These are phyloP conservation scores for Poeciliopsis infans DNA, from an alignment of 2,797 vertebrate species.

Conservation along the genomic window DNA sequence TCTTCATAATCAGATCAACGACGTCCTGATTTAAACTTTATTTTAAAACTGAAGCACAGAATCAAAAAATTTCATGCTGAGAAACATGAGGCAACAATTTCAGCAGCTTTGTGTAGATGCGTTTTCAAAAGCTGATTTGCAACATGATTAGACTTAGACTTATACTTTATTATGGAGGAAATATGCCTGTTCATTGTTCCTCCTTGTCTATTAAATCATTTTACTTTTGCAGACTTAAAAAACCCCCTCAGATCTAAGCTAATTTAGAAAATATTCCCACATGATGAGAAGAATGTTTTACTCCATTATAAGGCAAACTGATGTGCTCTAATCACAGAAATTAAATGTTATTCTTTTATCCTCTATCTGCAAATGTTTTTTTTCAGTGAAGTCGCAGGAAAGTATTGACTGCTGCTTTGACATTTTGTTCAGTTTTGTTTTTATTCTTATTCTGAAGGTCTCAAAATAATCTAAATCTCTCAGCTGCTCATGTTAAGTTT, in stretches of 20 bases:
- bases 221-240: background rate
- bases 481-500: background rate
- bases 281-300: background rate
- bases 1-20: background rate
- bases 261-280: background rate
- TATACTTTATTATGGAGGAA: background rate
- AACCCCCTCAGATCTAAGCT: background rate
- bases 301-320: background rate
- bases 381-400: background rate
- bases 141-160: no score
- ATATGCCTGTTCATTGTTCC: background rate
- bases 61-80: background rate
- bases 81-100: background rate
- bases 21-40: background rate
- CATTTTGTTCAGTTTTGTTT: background rate
- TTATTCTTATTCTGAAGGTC: background rate
- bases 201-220: background rate
- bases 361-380: background rate
- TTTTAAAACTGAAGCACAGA: background rate
- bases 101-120: background rate
- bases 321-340: background rate
- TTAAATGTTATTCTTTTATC: background rate
- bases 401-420: background rate
- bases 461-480: background rate
- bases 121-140: background rate